Base-by-base conservation (phyloP, 37 sponge, comb jelly and placozoan species). In the Petrosia ficiformis region DNA sequence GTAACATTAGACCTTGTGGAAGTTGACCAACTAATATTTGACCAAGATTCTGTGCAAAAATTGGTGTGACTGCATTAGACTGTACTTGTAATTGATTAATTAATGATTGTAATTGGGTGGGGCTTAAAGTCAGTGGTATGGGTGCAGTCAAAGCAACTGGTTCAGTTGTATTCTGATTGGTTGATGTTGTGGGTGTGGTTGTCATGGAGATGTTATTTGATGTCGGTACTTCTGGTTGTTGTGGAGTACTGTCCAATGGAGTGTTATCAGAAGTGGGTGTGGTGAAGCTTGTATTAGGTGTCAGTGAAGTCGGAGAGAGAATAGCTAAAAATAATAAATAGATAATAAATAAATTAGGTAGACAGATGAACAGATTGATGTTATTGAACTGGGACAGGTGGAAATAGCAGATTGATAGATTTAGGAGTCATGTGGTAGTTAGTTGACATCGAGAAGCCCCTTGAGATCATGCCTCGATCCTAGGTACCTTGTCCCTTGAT, bases 81-180 rank as follows among this genome's bases (percentile, higher is more conserved):
- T 61, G 63, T 11, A 61, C 63, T 42, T 77, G 77, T 43, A 77
- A 41, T 30, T 77, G 77, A 25, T 22, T 67, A 54, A 77, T 43
- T 34, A 77, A 43, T 28, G 77, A 8, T 56, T 77, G 77, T 14
- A 77, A 6, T 6, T 39, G 65, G 35, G 31, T 65, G 1, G 68
- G 77, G 3, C n/a, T 35, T 63, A 61, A 22, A 8, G 71, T 40
- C 19, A 42, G 71, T 29, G 36, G 68, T n/a, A n/a, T n/a, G 4
- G 44, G 8, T 26, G 63, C n/a, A n/a, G 63, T 61, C 28, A 61
- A 29, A 6, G 63, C 6, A 29, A 61, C n/a, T 6, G 63, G 14
- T 24, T 61, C 63, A 61, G 63, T 61, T 24, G 25, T 11, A 22
- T 11, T 61, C 5, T 29, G 5, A n/a, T 5, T 5, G 63, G 63